Evolutionary conservation across 2,113 vertebrate species (phyloP), one percentile per base, ranked within the genome.

Genomic region (Choloepus hoffmanni): DNA sequence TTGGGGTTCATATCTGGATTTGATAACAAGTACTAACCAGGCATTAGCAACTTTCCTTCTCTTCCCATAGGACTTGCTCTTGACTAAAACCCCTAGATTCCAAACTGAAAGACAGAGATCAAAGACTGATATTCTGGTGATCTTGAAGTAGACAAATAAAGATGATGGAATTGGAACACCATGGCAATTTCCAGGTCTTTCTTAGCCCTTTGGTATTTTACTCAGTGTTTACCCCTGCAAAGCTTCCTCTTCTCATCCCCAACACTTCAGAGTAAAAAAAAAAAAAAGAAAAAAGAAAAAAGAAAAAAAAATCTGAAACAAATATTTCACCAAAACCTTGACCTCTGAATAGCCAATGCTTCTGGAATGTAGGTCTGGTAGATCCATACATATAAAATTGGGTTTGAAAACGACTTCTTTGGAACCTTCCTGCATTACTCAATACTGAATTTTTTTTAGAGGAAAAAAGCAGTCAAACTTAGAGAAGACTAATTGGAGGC

Each of bases 401-500:
- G 45, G n/a, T 77, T 90, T 89, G 53, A 89, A 92, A 89, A 67
- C 14, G 0, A 36, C 21, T 60, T 90, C 21, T 60, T 88, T 79
- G 14, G 65, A 58, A 67, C n/a, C 55, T 88, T 91, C 86, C 72
- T 92, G 81, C 33, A 77, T 82, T 93, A 93, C 82, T 95, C 40
- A 92, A 90, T 36, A 86, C 18, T 65, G 74, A 92, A 50, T 85
- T 85, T 90, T 96, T 58, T 97, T 91, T 53, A 92, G 72, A 89
- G 76, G 45, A 79, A 97, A 97, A 84, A 92, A 95, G 60, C 33
- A 84, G 88, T 95, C 92, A 97, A 97, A 92, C 85, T 92, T 96
- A 97, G 86, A 72, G 92, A 92, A 97, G 93, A 97, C 97, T 98
- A 98, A 98, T 98, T 98, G 97, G 96, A 97, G 95, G 92, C 97